Evolutionary conservation across 2,888 invertebrate genomes (phyloP), one percentile per base, ranked within the genome.

Genomic region (Proisotoma minuta): DNA sequence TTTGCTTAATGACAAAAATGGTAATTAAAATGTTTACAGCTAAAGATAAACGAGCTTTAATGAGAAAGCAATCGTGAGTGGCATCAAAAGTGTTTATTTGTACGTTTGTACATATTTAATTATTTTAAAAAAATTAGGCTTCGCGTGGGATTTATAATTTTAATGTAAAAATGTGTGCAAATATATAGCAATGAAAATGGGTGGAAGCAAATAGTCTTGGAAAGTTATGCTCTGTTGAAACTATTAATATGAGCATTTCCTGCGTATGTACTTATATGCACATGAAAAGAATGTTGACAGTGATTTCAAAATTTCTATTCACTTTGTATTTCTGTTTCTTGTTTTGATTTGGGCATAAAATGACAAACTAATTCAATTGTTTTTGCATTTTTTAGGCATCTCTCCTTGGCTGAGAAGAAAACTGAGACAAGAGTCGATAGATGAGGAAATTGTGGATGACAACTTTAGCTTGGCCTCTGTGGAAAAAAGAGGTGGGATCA

Each of bases 331-430:
- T 15, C 18, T 47, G 12, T 18, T 20, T 47, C 47, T 15, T 34
- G 34, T 34, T 34, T 34, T 34, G 15, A 34, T n/a, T n/a, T n/a
- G n/a, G 15, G 15, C 34, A 34, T 15, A 34, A 34, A 34, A 10
- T 34, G 34, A 34, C 34, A 34, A 34, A 15, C 34, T 15, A n/a
- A n/a, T n/a, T n/a, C n/a, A n/a, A n/a, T n/a, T n/a, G n/a, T n/a
- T n/a, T 26, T 59, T 57, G 20, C 29, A 34, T 56, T 52, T 26
- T 62, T 20, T 59, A 73, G 73, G 73, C 59, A 71, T 73, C 57
- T 73, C 73, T 8, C 73, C 73, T 27, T 73, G 73, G 73, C 62
- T 71, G 47, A 54, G 73, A 34, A 50, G 73, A 22, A 71, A 71
- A 50, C 62, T 69, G 10, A 56, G 69, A 1, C 72, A 71, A 53